Evolutionary conservation across 1,140 invertebrate genomes (phyloP).

Genomic region (Trachelipus rathkii): DNA sequence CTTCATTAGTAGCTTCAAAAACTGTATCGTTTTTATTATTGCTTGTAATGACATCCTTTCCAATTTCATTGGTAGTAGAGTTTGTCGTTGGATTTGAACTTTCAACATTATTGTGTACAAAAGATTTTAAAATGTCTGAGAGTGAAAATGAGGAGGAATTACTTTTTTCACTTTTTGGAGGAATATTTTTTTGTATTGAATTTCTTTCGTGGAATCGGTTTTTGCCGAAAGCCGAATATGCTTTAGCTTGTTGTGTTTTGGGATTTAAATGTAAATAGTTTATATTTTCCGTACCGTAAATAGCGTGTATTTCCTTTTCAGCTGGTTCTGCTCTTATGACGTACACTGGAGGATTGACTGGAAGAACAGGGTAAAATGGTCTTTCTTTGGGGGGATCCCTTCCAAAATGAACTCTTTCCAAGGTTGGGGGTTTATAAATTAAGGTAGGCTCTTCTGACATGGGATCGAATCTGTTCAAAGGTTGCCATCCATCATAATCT

Average conservation of each 20-base stretch:
- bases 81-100: too few species aligned
- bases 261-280: slow-evolving; percentile 42
- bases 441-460: slow-evolving; percentile 40
- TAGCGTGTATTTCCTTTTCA: slow-evolving; percentile 33
- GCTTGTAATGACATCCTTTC: background rate
- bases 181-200: background rate
- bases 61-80: too few species aligned
- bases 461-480: slow-evolving; percentile 39
- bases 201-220: background rate
- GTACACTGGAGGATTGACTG: slow-evolving; percentile 40
- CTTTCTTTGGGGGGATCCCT: slow-evolving; percentile 34
- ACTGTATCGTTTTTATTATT: background rate
- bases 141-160: background rate
- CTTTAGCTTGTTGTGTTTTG: slow-evolving; percentile 27
- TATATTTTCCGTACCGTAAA: slow-evolving; percentile 43
- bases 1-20: background rate
- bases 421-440: slow-evolving; percentile 37
- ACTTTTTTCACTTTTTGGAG: background rate
- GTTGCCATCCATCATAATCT: slow-evolving; percentile 41
- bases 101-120: too few species aligned
- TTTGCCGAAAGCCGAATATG: slow-evolving; percentile 18
- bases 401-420: slow-evolving; percentile 39
- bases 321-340: slow-evolving; percentile 35
- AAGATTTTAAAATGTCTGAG: background rate
- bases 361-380: slow-evolving; percentile 38